Evolutionary conservation across 2,113 vertebrate genomes (phyloP), one percentile per base, ranked within the genome.

Genomic region (Meleagris gallopavo): DNA sequence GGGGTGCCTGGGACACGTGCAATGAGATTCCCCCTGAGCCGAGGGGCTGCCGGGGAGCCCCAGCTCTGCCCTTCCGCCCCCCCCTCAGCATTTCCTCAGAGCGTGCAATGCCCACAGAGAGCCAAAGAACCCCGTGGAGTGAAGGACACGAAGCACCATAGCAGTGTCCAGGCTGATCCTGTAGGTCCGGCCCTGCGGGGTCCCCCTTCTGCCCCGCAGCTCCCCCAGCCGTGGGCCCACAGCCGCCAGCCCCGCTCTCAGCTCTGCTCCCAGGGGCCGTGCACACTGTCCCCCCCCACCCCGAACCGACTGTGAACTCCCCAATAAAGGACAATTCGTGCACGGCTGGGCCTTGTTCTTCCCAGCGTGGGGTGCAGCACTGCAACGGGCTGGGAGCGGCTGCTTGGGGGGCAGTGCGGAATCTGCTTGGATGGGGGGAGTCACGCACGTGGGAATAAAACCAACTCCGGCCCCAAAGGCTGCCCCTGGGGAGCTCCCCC

Each of bases 291-390:
- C 14, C 41, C 85, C 36, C 18, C 38, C 36, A 20, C 36, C 79
- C 85, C 25, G 14, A 30, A 55, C 67, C 10, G 16, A 86, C 93
- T 90, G 85, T 75, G 94, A 95, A 94, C 67, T 57, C 66, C 66
- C 92, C 92, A 96, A 95, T 96, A 96, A 96, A 96, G 72, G 88
- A 94, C 69, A 55, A 74, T 80, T 96, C 86, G 83, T 73, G 85
- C 83, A 15, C 2, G 0, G 6, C 43, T 0, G 0, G 3, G 40
- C 7, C 11, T 95, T 13, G 41, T 89, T 21, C 11, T 65, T 84
- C 50, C 38, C 64, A 13, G 15, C 4, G 7, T 32, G 18, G 30
- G 55, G 17, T 57, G 55, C 55, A 12, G 29, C 54, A 19, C 10
- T 19, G 16, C 54, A 29, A 15, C 25, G 50, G 50, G 27, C 50